Conservation (phyloP, 2,888 invertebrate species). For the Chymomyza caudatula region DNA sequence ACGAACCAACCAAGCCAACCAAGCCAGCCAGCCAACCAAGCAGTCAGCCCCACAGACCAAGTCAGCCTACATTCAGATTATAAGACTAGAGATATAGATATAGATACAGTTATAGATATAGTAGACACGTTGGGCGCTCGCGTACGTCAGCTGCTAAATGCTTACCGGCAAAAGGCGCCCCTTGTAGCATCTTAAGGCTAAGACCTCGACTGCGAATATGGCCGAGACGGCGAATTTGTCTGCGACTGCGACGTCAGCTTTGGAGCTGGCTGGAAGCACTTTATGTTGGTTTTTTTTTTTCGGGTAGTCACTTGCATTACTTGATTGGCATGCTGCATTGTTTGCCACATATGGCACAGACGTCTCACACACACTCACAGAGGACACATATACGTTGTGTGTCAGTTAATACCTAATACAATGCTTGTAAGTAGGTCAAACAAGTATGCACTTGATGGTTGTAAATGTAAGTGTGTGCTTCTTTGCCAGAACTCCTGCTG, state of each 20-base stretch:
- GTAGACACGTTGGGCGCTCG: background rate
- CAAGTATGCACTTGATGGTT: background rate
- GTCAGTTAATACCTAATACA: background rate
- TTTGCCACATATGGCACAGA: background rate
- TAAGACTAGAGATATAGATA: background rate
- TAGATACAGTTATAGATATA: conserved; percentile 36
- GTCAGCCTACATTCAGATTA: background rate
- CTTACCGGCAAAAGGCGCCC: background rate
- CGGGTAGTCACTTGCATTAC: background rate
- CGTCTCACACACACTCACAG: background rate
- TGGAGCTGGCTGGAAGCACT: background rate
- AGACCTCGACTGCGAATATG: background rate
- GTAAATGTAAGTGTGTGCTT: background rate
- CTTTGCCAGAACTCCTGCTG: background rate
- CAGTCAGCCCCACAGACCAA: conserved; percentile 7
- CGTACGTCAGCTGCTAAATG: too few species aligned
- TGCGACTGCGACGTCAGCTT: background rate
- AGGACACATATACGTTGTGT: background rate
- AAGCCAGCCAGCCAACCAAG: conserved; percentile 14
- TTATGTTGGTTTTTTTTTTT: background rate
- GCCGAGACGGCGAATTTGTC: background rate
- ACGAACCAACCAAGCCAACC: conserved; percentile 52
- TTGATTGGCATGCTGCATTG: conserved; percentile 2
- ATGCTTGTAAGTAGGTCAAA: background rate
- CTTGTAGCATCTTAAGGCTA: background rate